Base-by-base conservation (phyloP, 2,113 vertebrate genomes). In the Laticauda laticaudata region DNA sequence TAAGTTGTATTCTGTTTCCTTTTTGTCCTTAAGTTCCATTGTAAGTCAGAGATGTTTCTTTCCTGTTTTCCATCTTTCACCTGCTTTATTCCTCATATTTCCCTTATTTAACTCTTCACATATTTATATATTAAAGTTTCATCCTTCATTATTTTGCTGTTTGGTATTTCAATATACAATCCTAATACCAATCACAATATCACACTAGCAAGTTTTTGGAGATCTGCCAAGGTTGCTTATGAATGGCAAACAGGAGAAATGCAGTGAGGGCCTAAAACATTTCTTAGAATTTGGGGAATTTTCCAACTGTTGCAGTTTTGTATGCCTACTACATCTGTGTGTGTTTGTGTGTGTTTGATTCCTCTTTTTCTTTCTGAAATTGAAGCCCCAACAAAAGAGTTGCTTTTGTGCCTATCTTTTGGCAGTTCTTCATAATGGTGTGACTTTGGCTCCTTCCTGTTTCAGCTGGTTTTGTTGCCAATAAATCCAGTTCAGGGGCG, bases 311-410 rank as follows among this genome's bases (percentile, higher is more conserved):
- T 81, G 48, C 8, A 15, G 14, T 15, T 75, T 39, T 61, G 57
- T 24, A 15, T 6, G 10, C 14, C 10, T n/a, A 11, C 2, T n/a
- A 11, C 0, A 29, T 15, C 1, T 5, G 1, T n/a, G 1, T 29
- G 11, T 12, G 3, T 61, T 3, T 61, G 10, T 64, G 9, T 29
- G 1, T 24, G 18, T 87, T 24, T 15, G 15, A 10, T n/a, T 48
- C 39, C n/a, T 5, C 54, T 57, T 15, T 18, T 7, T 18, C 51
- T 39, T 3, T n/a, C 55, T 43, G 24, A 56, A 1, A 9, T 20
- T n/a, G 21, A 75, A 57, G 24, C 14, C 11, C 11, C 39, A 90
- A 91, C 90, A 91, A 48, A 69, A 26, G 29, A 21, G 4, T 34
- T 5, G 45, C 51, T 53, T 53, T 53, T 43, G 24, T 20, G 20